Base-by-base conservation (phyloP, 2,888 invertebrate genomes). In the Metacarcinus magister region DNA sequence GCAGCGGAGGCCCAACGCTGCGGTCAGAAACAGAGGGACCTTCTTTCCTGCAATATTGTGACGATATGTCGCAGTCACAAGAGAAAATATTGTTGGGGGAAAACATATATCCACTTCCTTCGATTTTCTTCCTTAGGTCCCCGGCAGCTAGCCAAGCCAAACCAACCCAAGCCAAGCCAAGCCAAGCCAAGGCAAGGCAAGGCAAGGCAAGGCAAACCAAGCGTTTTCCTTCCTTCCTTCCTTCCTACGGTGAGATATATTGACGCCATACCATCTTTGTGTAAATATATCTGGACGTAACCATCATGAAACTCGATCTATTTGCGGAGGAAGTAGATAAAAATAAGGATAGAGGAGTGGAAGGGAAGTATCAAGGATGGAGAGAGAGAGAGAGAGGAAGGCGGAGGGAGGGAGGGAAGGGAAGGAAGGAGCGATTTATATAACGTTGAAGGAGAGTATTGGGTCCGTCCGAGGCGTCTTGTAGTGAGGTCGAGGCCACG, bases 1-100 rank as follows among this genome's bases (percentile, higher is more conserved):
- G 82, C 13, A 16, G 82, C 82, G 82, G 82, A 82, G 32, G 82
- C 16, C 7, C 32, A 32, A 2, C 32, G 32, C 13, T 32, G 82
- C 82, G 82, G 82, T 82, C 82, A 82, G 32, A 82, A 82, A 82
- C 82, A 82, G 82, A 82, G 82, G 32, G 82, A 82, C 82, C 82
- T 82, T 82, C 82, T 82, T 28, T 82, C 82, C 82, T 82, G 32
- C 82, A 82, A 82, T 82, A 82, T 82, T 82, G 82, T 82, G 82
- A 82, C 82, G 82, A 82, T 82, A 82, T 82, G 82, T 82, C 82
- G 82, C 82, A 82, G 82, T 82, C 82, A 32, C 82, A 82, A 8
- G 32, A 16, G 82, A 82, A 82, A 82, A 82, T 82, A 82, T 82
- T 82, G 32, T 32, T 32, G 82, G 82, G 16, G 23, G 13, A 82